A percentile compares a stretch with the other conserved stretches of the same genome.
These are phyloP conservation scores for Drosophila crucigera DNA, from an alignment of 2,888 invertebrate genomes.

Conservation along the genomic window DNA sequence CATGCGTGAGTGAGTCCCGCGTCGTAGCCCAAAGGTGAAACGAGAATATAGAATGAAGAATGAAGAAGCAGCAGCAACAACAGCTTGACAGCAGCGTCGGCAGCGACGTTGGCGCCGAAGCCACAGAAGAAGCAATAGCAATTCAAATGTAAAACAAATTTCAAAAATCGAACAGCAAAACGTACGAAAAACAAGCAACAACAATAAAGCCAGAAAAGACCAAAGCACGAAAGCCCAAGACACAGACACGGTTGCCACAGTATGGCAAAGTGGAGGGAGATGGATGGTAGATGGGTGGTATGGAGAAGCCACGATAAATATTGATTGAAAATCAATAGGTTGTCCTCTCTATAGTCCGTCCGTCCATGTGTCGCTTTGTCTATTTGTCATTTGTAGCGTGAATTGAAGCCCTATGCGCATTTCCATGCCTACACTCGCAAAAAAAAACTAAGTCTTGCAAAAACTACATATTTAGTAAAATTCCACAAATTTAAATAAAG, in stretches of 20 bases:
- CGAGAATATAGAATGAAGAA: conserved; percentile 52
- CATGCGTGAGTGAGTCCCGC: conserved; percentile 70
- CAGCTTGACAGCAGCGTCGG: conserved; percentile 11
- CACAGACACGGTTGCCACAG: conserved; percentile 46
- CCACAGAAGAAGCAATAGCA: conserved; percentile 76
- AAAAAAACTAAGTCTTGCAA: neutral
- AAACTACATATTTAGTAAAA: neutral
- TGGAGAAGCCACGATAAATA: conserved; percentile 58
- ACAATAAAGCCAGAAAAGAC: conserved; percentile 30
- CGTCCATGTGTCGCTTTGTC: conserved; percentile 14
- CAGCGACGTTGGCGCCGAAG: conserved; percentile 38
- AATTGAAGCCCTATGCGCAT: conserved; percentile 56
- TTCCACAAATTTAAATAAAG: neutral
- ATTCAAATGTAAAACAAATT: conserved; percentile 82
- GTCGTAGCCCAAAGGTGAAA: conserved; percentile 69
- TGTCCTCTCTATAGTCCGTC: conserved; percentile 32
- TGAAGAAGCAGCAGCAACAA: conserved; percentile 27
- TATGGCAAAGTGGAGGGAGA: conserved; percentile 3
- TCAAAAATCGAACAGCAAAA: conserved; percentile 70
- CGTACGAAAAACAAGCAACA: conserved; percentile 29
- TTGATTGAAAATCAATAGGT: conserved; percentile 79
- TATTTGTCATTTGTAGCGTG: conserved; percentile 48
- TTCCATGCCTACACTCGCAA: conserved; percentile 42
- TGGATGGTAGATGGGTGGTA: neutral
- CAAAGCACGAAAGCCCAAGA: conserved; percentile 36